Base-by-base conservation (phyloP, 2,797 vertebrate species). In the Intellagama lesueurii region DNA sequence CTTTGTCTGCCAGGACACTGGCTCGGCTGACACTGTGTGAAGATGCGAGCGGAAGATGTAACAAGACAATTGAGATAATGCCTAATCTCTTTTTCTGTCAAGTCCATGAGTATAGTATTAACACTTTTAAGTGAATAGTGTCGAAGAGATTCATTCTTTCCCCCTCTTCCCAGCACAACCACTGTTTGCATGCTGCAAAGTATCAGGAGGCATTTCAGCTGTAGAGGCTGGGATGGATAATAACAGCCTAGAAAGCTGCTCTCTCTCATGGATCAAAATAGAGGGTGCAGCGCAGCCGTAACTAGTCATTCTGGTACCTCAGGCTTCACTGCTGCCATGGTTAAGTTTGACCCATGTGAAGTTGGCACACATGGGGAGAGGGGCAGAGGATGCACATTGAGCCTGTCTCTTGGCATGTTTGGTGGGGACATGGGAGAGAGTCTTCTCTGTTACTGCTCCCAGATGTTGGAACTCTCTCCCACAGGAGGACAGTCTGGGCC, bases 121-220 rank as follows among this genome's bases (percentile, higher is more conserved):
- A 66, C 35, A 35, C 72, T 44, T 49, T 76, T 47, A 49, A 19
- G 35, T 22, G 16, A 76, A 68, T n/a, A 28, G 3, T 49, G n/a
- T 40, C 44, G 60, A 44, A 66, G 22, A 22, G 2, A 79, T 28
- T 32, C 32, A 75, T 11, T 35, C 32, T 24, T 14, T 26, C 35
- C 8, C 16, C 0, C 47, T 44, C 12, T 2, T 17, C n/a, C 30
- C 3, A 4, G 2, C 30, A 1, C 4, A 56, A 32, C n/a, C 5
- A 5, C 30, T 83, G 40, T 26, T 75, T 40, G n/a, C 7, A 17
- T 19, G 72, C 19, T 82, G 28, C 22, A 76, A 49, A 26, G 17
- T 44, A 64, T 12, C 28, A 66, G 22, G 6, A 24, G 28, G 11
- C 40, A 44, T 28, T 28, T 19, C 9, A n/a, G 35, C 5, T 52